Conservation (phyloP, 2,797 vertebrate species). For the Cryptoprocta ferox region DNA sequence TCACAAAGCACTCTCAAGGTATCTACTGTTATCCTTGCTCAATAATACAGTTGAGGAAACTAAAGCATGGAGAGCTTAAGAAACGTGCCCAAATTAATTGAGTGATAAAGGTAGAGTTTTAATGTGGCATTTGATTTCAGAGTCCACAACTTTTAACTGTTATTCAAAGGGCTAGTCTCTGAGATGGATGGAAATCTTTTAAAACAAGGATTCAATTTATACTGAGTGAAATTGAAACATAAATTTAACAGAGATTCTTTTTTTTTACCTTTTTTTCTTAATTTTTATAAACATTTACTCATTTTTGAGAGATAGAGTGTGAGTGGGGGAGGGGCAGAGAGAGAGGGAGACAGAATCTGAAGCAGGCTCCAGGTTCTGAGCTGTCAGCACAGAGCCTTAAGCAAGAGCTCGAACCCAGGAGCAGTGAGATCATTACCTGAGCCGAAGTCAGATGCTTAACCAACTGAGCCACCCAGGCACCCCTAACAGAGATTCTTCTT, state of each 20-base stretch:
- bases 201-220: not conserved
- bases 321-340: no score
- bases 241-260: not conserved
- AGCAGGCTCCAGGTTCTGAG: no score
- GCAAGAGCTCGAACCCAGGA: no score
- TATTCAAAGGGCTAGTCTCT: not conserved
- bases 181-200: not conserved
- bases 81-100: not conserved
- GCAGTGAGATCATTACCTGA: no score
- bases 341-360: no score
- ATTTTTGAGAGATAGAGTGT: no score
- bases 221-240: not conserved
- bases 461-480: no score
- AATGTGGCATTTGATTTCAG: not conserved
- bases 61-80: not conserved
- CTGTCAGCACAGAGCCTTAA: no score
- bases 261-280: no score
- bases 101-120: not conserved
- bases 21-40: not conserved
- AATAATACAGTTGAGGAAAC: not conserved
- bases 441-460: no score
- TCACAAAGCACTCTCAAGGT: not conserved
- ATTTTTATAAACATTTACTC: no score
- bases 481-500: not conserved
- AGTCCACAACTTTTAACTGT: not conserved